Conservation (phyloP, 2,888 invertebrate species). For the Pyrochroa serraticornis region DNA sequence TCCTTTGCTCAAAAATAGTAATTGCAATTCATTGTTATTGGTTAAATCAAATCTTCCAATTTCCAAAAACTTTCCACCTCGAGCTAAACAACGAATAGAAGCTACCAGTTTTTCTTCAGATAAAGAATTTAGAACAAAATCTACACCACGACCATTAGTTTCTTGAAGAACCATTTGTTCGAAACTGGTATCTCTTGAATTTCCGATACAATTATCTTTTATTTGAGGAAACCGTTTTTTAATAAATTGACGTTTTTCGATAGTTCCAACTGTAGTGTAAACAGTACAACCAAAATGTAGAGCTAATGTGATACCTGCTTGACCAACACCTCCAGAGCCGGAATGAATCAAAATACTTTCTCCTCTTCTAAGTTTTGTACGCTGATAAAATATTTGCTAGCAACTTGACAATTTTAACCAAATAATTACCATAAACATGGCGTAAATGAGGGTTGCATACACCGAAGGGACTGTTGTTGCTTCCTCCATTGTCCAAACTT, state of each 20-base stretch:
- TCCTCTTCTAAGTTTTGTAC: slow-evolving; percentile 46
- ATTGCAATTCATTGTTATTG: slow-evolving; percentile 61
- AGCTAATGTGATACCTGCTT: slow-evolving; percentile 77
- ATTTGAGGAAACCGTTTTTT: slow-evolving; percentile 60
- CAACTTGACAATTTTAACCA: too few relatives aligned
- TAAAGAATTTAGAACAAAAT: slow-evolving; percentile 89
- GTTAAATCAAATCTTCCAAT: slow-evolving; percentile 70
- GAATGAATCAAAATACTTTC: slow-evolving; percentile 63
- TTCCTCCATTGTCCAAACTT: slow-evolving; percentile 62
- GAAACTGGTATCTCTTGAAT: slow-evolving; percentile 85
- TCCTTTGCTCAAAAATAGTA: slow-evolving; percentile 73
- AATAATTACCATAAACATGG: slow-evolving; percentile 38
- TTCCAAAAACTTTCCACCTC: slow-evolving; percentile 65
- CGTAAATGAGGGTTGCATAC: slow-evolving; percentile 59
- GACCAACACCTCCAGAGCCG: slow-evolving; percentile 75
- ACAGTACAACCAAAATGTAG: slow-evolving; percentile 69
- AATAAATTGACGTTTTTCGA: slow-evolving; percentile 68
- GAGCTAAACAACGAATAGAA: slow-evolving; percentile 52
- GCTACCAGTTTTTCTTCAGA: slow-evolving; percentile 78
- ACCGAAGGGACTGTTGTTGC: slow-evolving; percentile 68
- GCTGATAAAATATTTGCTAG: neutral
- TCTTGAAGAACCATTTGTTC: slow-evolving; percentile 80
- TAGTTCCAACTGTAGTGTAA: slow-evolving; percentile 73
- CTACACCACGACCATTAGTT: slow-evolving; percentile 87
- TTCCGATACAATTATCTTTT: slow-evolving; percentile 43